Evolutionary conservation across 2,113 vertebrate species (phyloP), one percentile per base, ranked within the genome.

Genomic region (Microcebus lehilahytsara): DNA sequence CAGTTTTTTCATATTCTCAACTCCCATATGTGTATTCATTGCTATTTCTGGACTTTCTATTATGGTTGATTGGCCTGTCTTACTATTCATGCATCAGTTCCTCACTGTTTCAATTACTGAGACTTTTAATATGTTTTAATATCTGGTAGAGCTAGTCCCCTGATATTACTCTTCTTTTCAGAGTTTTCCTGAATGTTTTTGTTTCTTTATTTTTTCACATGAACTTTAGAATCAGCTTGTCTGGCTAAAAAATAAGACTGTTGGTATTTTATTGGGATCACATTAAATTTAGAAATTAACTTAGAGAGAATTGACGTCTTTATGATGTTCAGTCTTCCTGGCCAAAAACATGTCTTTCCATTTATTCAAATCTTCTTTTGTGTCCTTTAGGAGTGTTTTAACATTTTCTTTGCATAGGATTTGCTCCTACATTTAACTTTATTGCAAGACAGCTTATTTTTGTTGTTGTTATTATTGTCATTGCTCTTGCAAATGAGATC

Each of bases 211-310:
- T 95, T 98, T 96, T 96, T 97, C 88, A 88, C 71, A 91, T 95
- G 88, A 92, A 97, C 91, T 98, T 97, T 95, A 91, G 64, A 96
- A 96, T 96, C 67, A 83, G 77, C 53, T 95, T 85, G 53, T 96
- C 80, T 92, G 9, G 25, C 37, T 94, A 71, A 30, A 93, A 95
- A 96, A 85, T 62, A 94, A 42, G 75, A 27, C 9, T 34, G 58
- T 91, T 84, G 64, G 34, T 71, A 96, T 95, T 97, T 96, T 91
- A 96, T 74, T 96, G 66, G 81, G 94, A 72, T 95, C 77, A 12
- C 88, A 94, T 97, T 96, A 97, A 96, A 96, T 94, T 96, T 94
- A 94, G 77, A 96, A 97, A 96, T 74, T 88, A 95, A 91, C 62
- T 93, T 74, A 51, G 67, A 69, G n/a, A 95, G 78, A 93, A 96